A percentile compares a stretch with the other conserved stretches of the same genome.
These are phyloP conservation scores for Watsonalla binaria DNA, from an alignment of 2,888 invertebrate species.

Conservation along the genomic window DNA sequence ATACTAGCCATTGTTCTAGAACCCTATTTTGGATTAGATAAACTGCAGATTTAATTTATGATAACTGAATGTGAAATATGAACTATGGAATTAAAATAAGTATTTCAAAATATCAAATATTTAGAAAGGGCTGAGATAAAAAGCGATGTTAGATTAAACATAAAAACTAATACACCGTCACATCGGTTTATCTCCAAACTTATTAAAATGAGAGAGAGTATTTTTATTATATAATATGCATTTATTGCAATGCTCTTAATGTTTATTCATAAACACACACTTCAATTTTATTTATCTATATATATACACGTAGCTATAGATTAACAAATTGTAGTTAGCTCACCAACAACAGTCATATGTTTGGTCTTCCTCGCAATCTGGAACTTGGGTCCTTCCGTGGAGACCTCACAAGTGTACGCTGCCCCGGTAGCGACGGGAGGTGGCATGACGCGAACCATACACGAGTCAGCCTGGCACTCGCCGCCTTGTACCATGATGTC, in stretches of 20 bases:
- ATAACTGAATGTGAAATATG: not conserved
- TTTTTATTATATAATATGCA: no score
- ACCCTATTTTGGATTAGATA: not conserved
- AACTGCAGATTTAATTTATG: not conserved
- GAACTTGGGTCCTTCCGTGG: slow-evolving; percentile 70
- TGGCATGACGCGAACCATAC: slow-evolving; percentile 67
- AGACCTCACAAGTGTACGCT: slow-evolving; percentile 67
- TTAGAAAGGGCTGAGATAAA: no score
- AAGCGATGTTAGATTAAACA: no score
- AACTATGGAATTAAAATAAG: not conserved
- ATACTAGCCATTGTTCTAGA: not conserved
- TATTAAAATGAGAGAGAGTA: no score
- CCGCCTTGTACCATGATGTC: slow-evolving; percentile 68
- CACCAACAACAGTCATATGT: slow-evolving; percentile 73
- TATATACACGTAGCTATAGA: no score
- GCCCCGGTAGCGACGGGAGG: slow-evolving; percentile 61
- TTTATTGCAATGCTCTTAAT: no score
- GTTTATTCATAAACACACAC: no score
- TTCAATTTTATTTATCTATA: no score
- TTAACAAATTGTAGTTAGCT: slow-evolving; percentile 19
- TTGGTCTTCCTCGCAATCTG: slow-evolving; percentile 67
- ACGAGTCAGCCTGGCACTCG: slow-evolving; percentile 54
- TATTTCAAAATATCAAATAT: no score
- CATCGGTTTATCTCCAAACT: not conserved
- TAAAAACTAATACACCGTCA: no score